A percentile compares a stretch with the other conserved stretches of the same genome.
Conservation (phyloP, 2,888 invertebrate genomes). For the Melangyna quadrimaculata region DNA sequence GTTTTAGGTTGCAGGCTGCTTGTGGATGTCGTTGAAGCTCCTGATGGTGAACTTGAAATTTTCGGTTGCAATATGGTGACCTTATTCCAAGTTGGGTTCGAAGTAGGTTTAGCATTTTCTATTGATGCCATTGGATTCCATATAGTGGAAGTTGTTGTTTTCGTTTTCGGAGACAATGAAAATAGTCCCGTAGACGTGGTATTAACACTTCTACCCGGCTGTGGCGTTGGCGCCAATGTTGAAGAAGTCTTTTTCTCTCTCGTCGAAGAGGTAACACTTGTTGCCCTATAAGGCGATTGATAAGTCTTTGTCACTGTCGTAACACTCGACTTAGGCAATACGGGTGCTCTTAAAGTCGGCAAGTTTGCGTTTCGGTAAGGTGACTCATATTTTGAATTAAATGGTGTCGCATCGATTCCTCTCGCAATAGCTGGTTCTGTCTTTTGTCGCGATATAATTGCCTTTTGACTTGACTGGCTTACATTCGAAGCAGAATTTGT, state of each 20-base stretch:
- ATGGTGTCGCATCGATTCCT: conserved; percentile 34
- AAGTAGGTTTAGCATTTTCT: conserved; percentile 20
- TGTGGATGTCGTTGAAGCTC: not conserved
- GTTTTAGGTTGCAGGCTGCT: conserved; percentile 1
- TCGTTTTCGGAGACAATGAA: conserved; percentile 20
- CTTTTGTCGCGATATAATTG: conserved; percentile 22
- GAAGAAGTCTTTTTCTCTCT: conserved; percentile 31
- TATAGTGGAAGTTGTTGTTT: not conserved
- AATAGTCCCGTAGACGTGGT: conserved; percentile 10
- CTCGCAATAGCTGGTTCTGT: conserved; percentile 39
- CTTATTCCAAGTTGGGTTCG: conserved; percentile 36
- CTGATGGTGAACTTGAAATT: not conserved
- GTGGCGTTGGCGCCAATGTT: not conserved
- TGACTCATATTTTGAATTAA: conserved; percentile 47
- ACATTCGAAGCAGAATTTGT: not conserved
- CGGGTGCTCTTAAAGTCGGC: not conserved
- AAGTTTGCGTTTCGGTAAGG: conserved; percentile 42
- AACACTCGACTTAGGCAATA: not conserved
- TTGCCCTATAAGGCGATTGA: conserved; percentile 49
- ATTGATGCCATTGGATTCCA: conserved; percentile 36
- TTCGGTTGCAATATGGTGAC: conserved; percentile 9
- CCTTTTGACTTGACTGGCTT: conserved; percentile 3
- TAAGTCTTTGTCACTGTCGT: conserved; percentile 37
- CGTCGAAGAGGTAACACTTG: conserved; percentile 19
- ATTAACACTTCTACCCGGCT: not conserved